A percentile compares a stretch with the other conserved stretches of the same genome.
Evolutionary conservation across 2,113 vertebrate species (phyloP).

Genomic region (Pandion haliaetus): DNA sequence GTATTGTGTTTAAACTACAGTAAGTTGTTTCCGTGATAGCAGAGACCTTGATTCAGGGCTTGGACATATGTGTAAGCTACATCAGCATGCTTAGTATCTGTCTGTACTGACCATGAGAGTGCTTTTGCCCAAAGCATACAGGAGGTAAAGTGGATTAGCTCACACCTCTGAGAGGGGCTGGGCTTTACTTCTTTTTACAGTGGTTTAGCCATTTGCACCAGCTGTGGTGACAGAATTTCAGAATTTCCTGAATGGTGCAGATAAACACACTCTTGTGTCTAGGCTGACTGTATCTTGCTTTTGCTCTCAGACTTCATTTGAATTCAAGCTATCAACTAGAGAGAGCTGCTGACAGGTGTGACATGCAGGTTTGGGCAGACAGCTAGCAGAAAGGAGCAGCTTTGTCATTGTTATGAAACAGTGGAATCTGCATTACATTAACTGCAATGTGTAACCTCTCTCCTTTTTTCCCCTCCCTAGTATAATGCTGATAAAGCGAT

Average conservation of each 20-base stretch:
- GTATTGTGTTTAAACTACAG: background rate
- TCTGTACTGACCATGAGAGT: background rate
- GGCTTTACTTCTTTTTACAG: background rate
- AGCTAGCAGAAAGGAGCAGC: background rate
- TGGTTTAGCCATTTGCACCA: background rate
- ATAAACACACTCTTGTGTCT: background rate
- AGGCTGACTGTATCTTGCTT: background rate
- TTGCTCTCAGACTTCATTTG: background rate
- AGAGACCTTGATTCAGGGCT: background rate
- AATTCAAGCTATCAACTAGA: background rate
- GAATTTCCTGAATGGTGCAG: background rate
- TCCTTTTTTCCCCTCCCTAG: slow-evolving; percentile 61
- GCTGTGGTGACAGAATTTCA: background rate
- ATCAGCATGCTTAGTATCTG: background rate
- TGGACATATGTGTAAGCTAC: background rate
- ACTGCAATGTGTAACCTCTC: background rate
- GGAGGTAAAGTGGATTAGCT: background rate
- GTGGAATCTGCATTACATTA: background rate
- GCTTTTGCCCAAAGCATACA: background rate
- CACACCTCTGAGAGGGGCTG: background rate
- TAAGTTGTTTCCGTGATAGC: background rate
- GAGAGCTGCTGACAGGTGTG: background rate
- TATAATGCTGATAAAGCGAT: slow-evolving; percentile 97
- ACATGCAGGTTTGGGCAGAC: background rate
- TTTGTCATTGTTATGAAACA: background rate